Percentiles rank a stretch among this genome's conserved stretches.
Conservation (phyloP, 2,113 vertebrate genomes). For the Gyps fulvus region DNA sequence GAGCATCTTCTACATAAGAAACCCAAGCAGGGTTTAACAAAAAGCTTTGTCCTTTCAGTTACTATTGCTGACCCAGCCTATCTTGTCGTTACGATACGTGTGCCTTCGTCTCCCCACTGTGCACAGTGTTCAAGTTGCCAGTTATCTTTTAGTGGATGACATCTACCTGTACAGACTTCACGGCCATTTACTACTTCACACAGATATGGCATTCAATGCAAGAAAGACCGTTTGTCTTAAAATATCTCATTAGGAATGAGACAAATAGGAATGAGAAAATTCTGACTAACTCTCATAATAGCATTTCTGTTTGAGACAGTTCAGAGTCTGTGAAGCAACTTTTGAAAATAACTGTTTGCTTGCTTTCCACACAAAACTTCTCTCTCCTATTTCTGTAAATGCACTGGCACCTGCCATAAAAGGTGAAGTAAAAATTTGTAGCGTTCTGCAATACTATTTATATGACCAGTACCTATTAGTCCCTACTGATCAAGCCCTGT, state of each 20-base stretch:
- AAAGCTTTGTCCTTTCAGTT: neutral
- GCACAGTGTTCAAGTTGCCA: neutral
- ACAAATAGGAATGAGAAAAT: neutral
- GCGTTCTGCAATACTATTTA: neutral
- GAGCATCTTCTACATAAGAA: neutral
- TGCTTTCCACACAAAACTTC: neutral
- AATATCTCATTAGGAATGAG: neutral
- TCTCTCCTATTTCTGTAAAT: neutral
- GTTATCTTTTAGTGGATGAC: neutral
- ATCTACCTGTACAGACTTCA: neutral
- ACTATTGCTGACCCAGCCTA: neutral
- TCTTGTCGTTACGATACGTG: accelerated
- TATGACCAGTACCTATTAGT: neutral
- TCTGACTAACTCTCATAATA: neutral
- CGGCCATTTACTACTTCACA: neutral
- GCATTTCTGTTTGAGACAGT: neutral
- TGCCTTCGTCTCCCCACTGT: neutral
- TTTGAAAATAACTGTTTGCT: neutral
- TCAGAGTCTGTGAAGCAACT: neutral
- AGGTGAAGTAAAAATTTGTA: accelerated
- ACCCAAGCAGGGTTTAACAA: neutral
- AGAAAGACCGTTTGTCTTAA: neutral
- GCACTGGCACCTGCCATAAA: neutral
- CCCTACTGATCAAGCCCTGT: neutral
- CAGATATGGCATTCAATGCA: neutral